Evolutionary conservation across 2,888 invertebrate species (phyloP), one percentile per base, ranked within the genome.

Genomic region (Cantharis nigra): DNA sequence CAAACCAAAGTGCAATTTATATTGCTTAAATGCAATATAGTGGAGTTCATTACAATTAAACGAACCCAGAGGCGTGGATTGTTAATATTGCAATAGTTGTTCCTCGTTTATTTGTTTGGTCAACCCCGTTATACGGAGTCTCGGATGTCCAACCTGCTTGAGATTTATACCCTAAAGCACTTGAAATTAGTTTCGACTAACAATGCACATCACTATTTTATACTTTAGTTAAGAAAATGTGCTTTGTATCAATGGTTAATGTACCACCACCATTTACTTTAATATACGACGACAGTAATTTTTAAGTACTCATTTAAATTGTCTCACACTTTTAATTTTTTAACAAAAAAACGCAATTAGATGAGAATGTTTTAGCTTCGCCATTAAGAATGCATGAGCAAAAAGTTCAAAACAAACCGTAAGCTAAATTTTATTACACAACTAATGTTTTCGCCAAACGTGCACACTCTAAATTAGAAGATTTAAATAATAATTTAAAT

Each of bases 41-140:
- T 49, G 65, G 72, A 64, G 76, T 74, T 69, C 78, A 78, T 78
- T 78, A 78, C 72, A 74, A 80, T 79, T 80, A 77, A 79, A 77
- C 69, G 78, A 78, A 72, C 74, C 75, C 75, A 71, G 75, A 23
- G 75, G 78, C 73, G 67, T 71, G 63, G 72, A 63, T 69, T 78
- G 80, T 80, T 81, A 81, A 81, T 81, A 80, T 80, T 81, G 78
- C 78, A 80, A 77, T 77, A 78, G 79, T 79, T 75, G 70, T 72
- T 72, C 18, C 67, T 73, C 65, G 71, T 71, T 18, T 30, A 69
- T 71, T 71, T 69, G 33, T 28, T 67, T 62, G 49, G 71, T 49
- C 75, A 67, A 67, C 65, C 26, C 49, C 18, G 18, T 26, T 18
- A 23, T 67, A 67, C n/a, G 71, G 49, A 33, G 71, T 69, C 69